Percentiles rank a stretch among this genome's conserved stretches.
Evolutionary conservation across 1,140 invertebrate genomes (phyloP).

Genomic region (Teleogryllus occipitalis): DNA sequence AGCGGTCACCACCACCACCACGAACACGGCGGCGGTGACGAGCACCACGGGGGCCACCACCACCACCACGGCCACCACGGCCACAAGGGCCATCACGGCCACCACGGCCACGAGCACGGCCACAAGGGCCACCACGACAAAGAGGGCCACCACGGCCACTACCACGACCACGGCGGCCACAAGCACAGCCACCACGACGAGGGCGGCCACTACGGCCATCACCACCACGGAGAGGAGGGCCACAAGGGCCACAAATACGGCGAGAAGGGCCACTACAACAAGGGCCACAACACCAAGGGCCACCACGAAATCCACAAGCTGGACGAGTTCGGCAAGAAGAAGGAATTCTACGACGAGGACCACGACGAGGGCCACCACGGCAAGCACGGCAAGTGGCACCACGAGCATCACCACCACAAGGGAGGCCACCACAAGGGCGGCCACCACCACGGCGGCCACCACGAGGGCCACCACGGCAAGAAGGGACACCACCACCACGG

Average conservation of each 20-base stretch:
- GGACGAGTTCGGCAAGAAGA: slow-evolving; percentile 63
- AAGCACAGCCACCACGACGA: slow-evolving; percentile 45
- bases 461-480: slow-evolving; percentile 51
- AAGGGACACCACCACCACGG: slow-evolving; percentile 53
- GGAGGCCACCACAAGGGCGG: slow-evolving; percentile 67
- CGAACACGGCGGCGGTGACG: slow-evolving; percentile 47
- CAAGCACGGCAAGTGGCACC: slow-evolving; percentile 49
- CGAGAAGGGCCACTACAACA: slow-evolving; percentile 51
- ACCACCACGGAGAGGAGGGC: slow-evolving; percentile 23
- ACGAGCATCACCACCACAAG: slow-evolving; percentile 53
- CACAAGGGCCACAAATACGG: slow-evolving; percentile 41
- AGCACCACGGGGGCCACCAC: slow-evolving; percentile 49
- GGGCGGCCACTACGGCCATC: slow-evolving; percentile 21
- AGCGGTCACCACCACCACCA: slow-evolving; percentile 31
- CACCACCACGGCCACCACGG: slow-evolving; percentile 48
- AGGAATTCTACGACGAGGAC: slow-evolving; percentile 57
- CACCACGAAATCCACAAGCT: slow-evolving; percentile 60
- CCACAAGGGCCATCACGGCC: slow-evolving; percentile 44
- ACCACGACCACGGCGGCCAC: slow-evolving; percentile 58
- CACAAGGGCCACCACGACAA: slow-evolving; percentile 59
- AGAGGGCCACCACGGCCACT: slow-evolving; percentile 50
- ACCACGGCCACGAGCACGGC: slow-evolving; percentile 55
- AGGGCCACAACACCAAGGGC: slow-evolving; percentile 53
- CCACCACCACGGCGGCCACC: slow-evolving; percentile 56
- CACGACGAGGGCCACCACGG: slow-evolving; percentile 53